Evolutionary conservation across 2,888 invertebrate genomes (phyloP), one percentile per base, ranked within the genome.

Genomic region (Luperina nickerlii): DNA sequence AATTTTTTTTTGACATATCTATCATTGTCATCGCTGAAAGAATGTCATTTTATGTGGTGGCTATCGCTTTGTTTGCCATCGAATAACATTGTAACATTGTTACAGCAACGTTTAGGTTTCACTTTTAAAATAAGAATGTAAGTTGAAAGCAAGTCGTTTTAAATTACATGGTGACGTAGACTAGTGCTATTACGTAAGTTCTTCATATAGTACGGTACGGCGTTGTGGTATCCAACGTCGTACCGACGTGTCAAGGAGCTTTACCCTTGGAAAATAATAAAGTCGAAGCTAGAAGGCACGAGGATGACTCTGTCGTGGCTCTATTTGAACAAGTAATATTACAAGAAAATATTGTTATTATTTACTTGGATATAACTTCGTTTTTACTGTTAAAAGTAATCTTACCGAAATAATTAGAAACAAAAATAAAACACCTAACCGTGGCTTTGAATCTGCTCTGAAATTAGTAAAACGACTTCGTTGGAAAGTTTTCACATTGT

Each of bases 181-280:
- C 11, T 15, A 67, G 45, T 62, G 48, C 63, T 51, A 54, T 67
- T 74, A 82, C 57, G 48, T 60, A n/a, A 70, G 54, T 62, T 54
- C 24, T 66, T 62, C n/a, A 70, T 70, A 62, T 24, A 38, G 18
- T 62, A 48, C 27, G n/a, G 42, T 54, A 65, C 32, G 48, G 20
- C 32, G 7, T 63, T 63, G 32, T 3, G 32, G 32, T 32, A 32
- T 32, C 32, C 32, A 32, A 32, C 32, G 32, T 32, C 32, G 32
- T 32, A 32, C 32, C 32, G 32, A 20, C 65, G 48, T 70, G 54
- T 77, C 57, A 15, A 24, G 32, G 60, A 74, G 78, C 27, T 78
- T 81, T 65, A 71, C 45, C 24, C 54, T 60, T 8, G 38, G 0
- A 48, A 66, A 38, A 54, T 73, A 73, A 83, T 83, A 83, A 76